Percentiles rank a stretch among this genome's conserved stretches.
Conservation (phyloP, 2,113 vertebrate genomes). For the Pelecanoides urinatrix region DNA sequence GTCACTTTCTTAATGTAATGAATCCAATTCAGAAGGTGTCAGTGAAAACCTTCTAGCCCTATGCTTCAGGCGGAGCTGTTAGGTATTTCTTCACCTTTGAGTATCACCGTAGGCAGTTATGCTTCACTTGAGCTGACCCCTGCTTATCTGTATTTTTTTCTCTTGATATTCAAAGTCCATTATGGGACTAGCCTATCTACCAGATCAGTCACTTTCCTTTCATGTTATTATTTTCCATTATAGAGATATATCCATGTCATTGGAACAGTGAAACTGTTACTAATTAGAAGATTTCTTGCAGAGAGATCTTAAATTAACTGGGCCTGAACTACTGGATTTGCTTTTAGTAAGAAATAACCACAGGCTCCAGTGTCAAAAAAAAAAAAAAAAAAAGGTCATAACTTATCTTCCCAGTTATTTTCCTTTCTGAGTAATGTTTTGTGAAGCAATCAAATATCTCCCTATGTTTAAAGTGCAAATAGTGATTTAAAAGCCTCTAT, state of each 20-base stretch:
- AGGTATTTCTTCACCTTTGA: not conserved
- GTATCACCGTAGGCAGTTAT: not conserved
- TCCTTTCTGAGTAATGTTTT: conserved; percentile 3
- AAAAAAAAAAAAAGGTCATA: not conserved
- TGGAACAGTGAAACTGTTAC: not conserved
- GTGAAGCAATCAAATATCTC: conserved; percentile 14
- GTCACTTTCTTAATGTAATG: not conserved
- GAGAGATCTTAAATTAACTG: not conserved
- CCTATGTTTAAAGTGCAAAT: conserved; percentile 15
- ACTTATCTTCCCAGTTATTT: not conserved
- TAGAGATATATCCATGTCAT: not conserved
- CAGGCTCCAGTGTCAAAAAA: not conserved
- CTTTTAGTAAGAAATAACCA: not conserved
- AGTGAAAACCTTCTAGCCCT: not conserved
- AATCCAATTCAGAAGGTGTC: not conserved
- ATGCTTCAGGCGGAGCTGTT: not conserved
- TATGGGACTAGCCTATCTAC: not conserved
- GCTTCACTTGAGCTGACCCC: not conserved
- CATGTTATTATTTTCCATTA: not conserved
- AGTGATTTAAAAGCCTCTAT: conserved; percentile 29
- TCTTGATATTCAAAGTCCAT: not conserved
- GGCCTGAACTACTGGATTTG: not conserved
- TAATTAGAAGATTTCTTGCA: not conserved
- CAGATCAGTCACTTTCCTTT: not conserved
- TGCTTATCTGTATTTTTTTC: not conserved